Evolutionary conservation across 2,113 vertebrate species (phyloP), one percentile per base, ranked within the genome.

Genomic region (Nicator chloris): DNA sequence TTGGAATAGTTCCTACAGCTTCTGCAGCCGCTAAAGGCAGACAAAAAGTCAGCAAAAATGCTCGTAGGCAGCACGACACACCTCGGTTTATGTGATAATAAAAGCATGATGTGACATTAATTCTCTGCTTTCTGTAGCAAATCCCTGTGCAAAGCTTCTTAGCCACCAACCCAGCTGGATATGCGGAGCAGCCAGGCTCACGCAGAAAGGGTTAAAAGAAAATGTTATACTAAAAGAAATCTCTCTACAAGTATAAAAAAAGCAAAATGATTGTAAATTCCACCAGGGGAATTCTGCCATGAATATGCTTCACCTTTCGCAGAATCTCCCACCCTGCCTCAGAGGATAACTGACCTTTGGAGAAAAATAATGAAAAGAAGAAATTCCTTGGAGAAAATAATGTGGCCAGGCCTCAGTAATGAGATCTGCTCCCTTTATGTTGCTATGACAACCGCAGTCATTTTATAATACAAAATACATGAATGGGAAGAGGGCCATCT

Each of bases 271-370:
- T 99, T 98, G 98, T 98, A 98, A 98, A 98, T 98, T 98, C 98
- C 98, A 97, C 97, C 98, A 77, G 98, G 98, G 98, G 98, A 98
- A 98, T 98, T 98, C 97, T 96, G 97, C 98, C 98, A 98, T 98
- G 98, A 99, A 99, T 98, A 98, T 98, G 97, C 98, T 98, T 99
- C 98, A 98, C 98, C 98, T 99, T 99, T 98, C 96, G 84, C 96
- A 98, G 98, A 98, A 98, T 98, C 97, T 98, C 98, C 98, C 98
- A 97, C 98, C 98, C 98, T 97, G 98, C 99, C 98, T 98, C 98
- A 98, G 98, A 99, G 98, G 98, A 99, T 98, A 98, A 98, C 98
- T 99, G 99, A 99, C 99, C 99, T 99, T 99, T 99, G 98, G 98
- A 98, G 98, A 97, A 96, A 98, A 98, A 98, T 98, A 98, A 98